Conservation (phyloP, 2,888 invertebrate species). For the Polietes domitor region DNA sequence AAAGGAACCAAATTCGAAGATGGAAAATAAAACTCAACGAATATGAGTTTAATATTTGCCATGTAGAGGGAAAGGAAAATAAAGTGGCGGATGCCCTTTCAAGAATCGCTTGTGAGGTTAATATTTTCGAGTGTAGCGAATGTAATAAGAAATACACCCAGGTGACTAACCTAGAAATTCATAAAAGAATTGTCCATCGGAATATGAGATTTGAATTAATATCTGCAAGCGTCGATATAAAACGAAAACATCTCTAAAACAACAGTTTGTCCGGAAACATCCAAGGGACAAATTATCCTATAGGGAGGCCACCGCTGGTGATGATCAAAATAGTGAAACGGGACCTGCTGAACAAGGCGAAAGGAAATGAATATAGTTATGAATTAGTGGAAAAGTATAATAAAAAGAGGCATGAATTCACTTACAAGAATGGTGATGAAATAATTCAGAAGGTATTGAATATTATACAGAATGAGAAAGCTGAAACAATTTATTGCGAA, state of each 20-base stretch:
- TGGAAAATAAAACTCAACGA: constrained; percentile 46
- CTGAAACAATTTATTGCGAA: neutral
- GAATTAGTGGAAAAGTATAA: neutral
- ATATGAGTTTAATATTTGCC: constrained; percentile 35
- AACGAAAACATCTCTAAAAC: too few relatives aligned
- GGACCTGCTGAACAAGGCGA: too few relatives aligned
- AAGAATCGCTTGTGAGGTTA: too few relatives aligned
- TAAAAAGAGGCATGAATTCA: neutral
- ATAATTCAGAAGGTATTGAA: neutral
- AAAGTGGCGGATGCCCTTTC: constrained; percentile 15
- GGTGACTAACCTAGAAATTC: too few relatives aligned
- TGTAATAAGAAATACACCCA: neutral
- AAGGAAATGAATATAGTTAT: neutral
- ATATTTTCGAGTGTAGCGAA: too few relatives aligned
- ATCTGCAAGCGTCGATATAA: neutral
- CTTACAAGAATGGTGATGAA: neutral
- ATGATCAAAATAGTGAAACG: too few relatives aligned
- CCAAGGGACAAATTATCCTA: too few relatives aligned
- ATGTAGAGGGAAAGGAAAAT: constrained; percentile 37
- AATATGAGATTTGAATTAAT: neutral
- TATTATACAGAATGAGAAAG: neutral
- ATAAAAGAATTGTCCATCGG: too few relatives aligned
- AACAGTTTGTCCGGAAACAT: neutral
- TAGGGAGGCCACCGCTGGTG: too few relatives aligned
- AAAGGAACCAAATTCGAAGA: constrained; percentile 47